Percentiles rank a stretch among this genome's conserved stretches.
phyloP scores from a whole-genome alignment of 2,888 invertebrate species.

The Orchesellides sinensis region DNA sequence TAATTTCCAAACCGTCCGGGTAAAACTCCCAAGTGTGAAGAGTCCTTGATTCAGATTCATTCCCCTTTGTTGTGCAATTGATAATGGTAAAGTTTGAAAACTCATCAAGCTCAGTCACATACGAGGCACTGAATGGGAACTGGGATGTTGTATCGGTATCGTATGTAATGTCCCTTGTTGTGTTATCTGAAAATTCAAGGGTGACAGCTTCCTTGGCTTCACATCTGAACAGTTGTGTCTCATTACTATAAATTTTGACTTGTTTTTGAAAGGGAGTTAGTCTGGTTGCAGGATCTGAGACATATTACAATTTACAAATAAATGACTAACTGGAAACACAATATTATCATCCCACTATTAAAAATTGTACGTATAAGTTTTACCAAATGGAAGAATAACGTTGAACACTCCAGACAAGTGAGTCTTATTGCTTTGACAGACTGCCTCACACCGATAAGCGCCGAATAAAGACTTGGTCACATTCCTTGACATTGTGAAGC shows the following conservation, averaged over 20 bases:
- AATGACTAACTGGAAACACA: not conserved
- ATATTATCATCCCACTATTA: not conserved
- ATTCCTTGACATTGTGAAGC: slow-evolving; percentile 43
- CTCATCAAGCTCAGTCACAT: slow-evolving; percentile 54
- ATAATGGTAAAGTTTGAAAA: slow-evolving; percentile 65
- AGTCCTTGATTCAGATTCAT: slow-evolving; percentile 21
- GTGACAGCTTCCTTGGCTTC: slow-evolving; percentile 67
- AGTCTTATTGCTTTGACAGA: slow-evolving; percentile 23
- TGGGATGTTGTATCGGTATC: slow-evolving; percentile 29
- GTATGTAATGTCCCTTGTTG: slow-evolving; percentile 22
- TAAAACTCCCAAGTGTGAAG: slow-evolving; percentile 65
- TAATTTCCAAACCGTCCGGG: slow-evolving; percentile 47
- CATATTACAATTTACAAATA: no score
- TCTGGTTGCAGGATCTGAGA: slow-evolving; percentile 52
- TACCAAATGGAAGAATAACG: slow-evolving; percentile 43
- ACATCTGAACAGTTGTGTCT: slow-evolving; percentile 68
- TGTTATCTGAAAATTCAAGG: slow-evolving; percentile 50
- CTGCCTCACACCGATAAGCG: slow-evolving; percentile 47
- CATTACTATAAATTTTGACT: slow-evolving; percentile 61
- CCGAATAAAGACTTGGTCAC: slow-evolving; percentile 51
- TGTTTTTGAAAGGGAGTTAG: slow-evolving; percentile 67
- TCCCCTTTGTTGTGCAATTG: slow-evolving; percentile 57
- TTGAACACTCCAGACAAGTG: slow-evolving; percentile 35
- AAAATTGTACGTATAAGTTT: not conserved
- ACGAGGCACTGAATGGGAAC: slow-evolving; percentile 59